Evolutionary conservation across 2,797 vertebrate species (phyloP).

Genomic region (Botia kubotai): DNA sequence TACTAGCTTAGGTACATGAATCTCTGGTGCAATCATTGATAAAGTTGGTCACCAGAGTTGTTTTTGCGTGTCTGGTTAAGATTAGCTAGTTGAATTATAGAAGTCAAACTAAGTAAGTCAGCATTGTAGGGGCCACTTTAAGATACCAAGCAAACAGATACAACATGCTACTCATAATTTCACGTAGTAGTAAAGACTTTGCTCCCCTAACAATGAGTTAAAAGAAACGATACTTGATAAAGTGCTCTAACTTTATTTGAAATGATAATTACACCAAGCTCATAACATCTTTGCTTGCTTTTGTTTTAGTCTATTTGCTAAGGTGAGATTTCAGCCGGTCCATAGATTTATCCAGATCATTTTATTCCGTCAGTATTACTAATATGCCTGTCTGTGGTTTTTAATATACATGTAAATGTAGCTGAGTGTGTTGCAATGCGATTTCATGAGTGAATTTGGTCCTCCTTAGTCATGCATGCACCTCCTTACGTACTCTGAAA

Average conservation of each 20-base stretch:
- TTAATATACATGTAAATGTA: slow-evolving; percentile 63
- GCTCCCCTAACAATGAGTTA: background rate
- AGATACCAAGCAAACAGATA: too few species aligned
- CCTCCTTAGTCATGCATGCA: slow-evolving; percentile 43
- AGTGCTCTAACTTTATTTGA: background rate
- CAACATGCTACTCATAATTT: too few species aligned
- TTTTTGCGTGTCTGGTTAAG: background rate
- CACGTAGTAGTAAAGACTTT: too few species aligned
- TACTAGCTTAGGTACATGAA: slow-evolving; percentile 70
- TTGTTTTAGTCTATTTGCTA: slow-evolving; percentile 22
- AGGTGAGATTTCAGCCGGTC: slow-evolving; percentile 33
- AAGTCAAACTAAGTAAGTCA: background rate
- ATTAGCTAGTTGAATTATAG: slow-evolving; percentile 33
- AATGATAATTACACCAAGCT: slow-evolving; percentile 1
- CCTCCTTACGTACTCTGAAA: slow-evolving; percentile 41
- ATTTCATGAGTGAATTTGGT: slow-evolving; percentile 60
- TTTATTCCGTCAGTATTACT: slow-evolving; percentile 46
- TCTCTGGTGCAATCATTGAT: slow-evolving; percentile 55
- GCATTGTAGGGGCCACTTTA: too few species aligned
- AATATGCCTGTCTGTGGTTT: slow-evolving; percentile 56
- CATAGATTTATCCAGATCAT: slow-evolving; percentile 38
- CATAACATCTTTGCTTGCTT: background rate
- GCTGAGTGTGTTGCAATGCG: slow-evolving; percentile 56
- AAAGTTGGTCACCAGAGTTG: slow-evolving; percentile 58
- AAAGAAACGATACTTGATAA: background rate